Base-by-base conservation (phyloP, 2,797 vertebrate genomes). In the Schizopygopsis pylzovi region DNA sequence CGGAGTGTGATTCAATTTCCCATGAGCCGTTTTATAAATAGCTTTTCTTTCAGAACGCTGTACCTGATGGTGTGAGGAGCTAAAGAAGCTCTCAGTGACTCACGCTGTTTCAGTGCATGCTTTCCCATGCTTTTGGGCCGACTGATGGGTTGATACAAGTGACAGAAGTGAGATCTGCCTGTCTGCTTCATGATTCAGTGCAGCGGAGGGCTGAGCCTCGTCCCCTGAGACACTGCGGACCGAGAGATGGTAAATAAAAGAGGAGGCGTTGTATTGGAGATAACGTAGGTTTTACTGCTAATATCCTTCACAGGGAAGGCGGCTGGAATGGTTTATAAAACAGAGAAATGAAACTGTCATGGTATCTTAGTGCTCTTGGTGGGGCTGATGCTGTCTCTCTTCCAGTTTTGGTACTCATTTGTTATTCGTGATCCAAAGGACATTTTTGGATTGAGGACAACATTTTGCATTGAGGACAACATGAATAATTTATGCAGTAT, bases 331-430 rank as follows among this genome's bases (percentile, higher is more conserved):
- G 83, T 88, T 89, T 88, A 88, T 90, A 90, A 88, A 84, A 83
- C 78, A 87, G 84, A 89, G 87, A 72, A 88, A 89, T 89, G 82
- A 88, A 89, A 89, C 81, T 89, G 87, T 90, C 90, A 89, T 39
- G 75, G 68, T 84, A 80, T 86, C 84, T 84, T 82, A 71, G 73
- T 25, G 47, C 59, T 72, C 54, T 91, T 91, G 43, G 89, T 91
- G 91, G 91, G 82, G 92, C 90, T 91, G 90, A 91, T 88, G 90
- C 73, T 43, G 22, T 88, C 81, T 79, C 79, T 82, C 67, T 75
- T 76, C 20, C 13, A 70, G 25, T 75, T 88, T 75, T 82, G 63
- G 87, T 71, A 63, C 37, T 63, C 41, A 22, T 80, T 79, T 86
- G 43, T 59, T 72, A 86, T 83, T 75, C 39, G 25, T 75, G 67